phyloP scores from a whole-genome alignment of 2,888 invertebrate species.

The Standfussiana lucernea region DNA sequence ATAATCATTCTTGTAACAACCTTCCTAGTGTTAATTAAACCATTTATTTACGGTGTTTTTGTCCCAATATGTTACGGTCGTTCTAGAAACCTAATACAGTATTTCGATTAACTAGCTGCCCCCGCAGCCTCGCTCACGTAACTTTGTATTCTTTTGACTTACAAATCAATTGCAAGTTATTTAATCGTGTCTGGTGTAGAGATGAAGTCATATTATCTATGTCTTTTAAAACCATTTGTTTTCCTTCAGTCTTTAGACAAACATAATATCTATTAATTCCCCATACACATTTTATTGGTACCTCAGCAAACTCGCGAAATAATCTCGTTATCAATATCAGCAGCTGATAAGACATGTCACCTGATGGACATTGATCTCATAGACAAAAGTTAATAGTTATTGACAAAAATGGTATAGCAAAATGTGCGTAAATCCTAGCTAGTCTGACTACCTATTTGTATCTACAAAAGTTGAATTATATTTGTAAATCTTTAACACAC shows the following conservation, averaged over 20 bases:
- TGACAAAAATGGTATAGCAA: not conserved
- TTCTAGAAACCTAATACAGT: not conserved
- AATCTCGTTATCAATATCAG: constrained; percentile 19
- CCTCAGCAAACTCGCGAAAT: constrained; percentile 6
- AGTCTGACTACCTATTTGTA: not conserved
- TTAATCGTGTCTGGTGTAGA: not conserved
- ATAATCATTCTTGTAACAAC: constrained; percentile 3
- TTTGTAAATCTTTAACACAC: not conserved
- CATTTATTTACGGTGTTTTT: constrained; percentile 23
- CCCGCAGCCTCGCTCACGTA: not conserved
- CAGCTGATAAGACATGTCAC: constrained; percentile 40
- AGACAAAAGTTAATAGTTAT: constrained; percentile 3
- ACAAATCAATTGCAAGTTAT: not conserved
- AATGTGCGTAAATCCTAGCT: not conserved
- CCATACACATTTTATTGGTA: not conserved
- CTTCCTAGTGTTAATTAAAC: not conserved
- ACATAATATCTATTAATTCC: not conserved
- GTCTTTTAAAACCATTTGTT: not conserved
- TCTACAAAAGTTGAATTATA: not conserved
- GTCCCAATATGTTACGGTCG: not conserved
- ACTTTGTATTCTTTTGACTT: not conserved
- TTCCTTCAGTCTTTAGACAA: not conserved
- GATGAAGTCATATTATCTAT: too few relatives aligned
- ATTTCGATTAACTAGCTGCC: not conserved
- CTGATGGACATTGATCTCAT: constrained; percentile 7